Base-by-base conservation (phyloP, 2,113 vertebrate genomes). In the Eurystomus gularis region DNA sequence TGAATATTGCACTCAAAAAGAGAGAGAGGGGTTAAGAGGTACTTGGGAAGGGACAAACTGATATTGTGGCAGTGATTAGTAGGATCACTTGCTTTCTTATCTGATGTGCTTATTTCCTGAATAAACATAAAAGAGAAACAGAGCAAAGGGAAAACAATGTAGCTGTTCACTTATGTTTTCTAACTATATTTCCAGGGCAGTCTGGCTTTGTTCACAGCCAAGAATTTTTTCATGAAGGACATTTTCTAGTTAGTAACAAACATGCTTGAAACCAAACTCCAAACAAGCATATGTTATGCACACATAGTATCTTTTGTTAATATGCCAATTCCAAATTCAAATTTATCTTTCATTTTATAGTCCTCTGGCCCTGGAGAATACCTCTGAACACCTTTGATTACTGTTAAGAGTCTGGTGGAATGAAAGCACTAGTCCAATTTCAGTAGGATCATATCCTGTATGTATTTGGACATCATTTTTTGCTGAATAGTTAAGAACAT, bases 221-320 rank as follows among this genome's bases (percentile, higher is more conserved):
- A 61, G 1, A 0, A 2, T 11, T 65, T 84, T 57, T 48, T 82
- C 13, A 93, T 37, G 28, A 71, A 66, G 61, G 6, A 5, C 2
- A 26, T 66, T 82, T 58, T 62, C 20, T 61, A 42, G 48, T 31
- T 17, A 9, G 6, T 28, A 21, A 20, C 33, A 93, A 88, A 49
- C 0, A 1, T 31, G 37, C 31, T 55, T 37, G 37, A 58, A 80
- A 51, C 8, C 44, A 26, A 69, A 77, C 6, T 62, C 15, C 20
- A 19, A 82, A 58, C 4, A 61, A 73, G 7, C 20, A 23, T 33
- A 23, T 62, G 10, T 37, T 39, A 46, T 0, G 1, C 35, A 24
- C 12, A 46, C 0, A 51, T 3, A 0, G 0, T 11, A 9, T 10
- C 2, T 17, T 35, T 31, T 9, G 11, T 40, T 26, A 31, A 44